These are phyloP conservation scores for Phalangium opilio DNA, from an alignment of 2,888 invertebrate genomes.

Conservation along the genomic window DNA sequence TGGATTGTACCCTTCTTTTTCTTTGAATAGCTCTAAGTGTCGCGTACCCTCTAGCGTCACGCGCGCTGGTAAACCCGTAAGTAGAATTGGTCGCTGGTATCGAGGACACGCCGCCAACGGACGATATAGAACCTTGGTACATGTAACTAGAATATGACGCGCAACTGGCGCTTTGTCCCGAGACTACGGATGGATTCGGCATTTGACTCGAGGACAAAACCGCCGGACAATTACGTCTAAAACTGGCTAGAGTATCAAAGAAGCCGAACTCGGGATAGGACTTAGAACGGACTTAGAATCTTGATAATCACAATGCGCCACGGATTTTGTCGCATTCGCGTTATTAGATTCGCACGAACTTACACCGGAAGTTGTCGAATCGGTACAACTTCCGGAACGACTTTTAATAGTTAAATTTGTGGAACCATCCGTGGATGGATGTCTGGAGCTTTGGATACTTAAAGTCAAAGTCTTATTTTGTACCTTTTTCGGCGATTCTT, in stretches of 20 bases:
- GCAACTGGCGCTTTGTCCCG: slow-evolving; percentile 8
- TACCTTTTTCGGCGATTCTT: slow-evolving; percentile 6
- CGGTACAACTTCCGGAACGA: slow-evolving; percentile 45
- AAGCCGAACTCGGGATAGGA: slow-evolving; percentile 70
- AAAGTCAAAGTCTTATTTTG: background rate
- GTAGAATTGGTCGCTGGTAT: slow-evolving; percentile 9
- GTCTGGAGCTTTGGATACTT: slow-evolving; percentile 7
- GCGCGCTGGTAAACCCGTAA: slow-evolving; percentile 24
- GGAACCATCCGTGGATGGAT: slow-evolving; percentile 23
- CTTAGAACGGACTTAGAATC: slow-evolving; percentile 43
- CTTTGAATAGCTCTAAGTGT: slow-evolving; percentile 29
- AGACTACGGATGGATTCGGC: slow-evolving; percentile 3
- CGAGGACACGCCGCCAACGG: background rate
- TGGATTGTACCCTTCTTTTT: slow-evolving; percentile 22
- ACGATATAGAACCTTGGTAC: too few relatives aligned
- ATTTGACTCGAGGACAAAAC: slow-evolving; percentile 6
- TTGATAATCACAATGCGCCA: slow-evolving; percentile 46
- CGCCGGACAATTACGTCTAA: slow-evolving; percentile 5
- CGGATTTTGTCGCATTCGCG: slow-evolving; percentile 15
- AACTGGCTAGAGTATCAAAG: slow-evolving; percentile 22
- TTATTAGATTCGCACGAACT: slow-evolving; percentile 55
- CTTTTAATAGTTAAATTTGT: slow-evolving; percentile 29
- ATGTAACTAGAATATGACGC: background rate
- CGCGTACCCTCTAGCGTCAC: slow-evolving; percentile 31
- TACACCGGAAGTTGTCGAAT: slow-evolving; percentile 59